Conservation (phyloP, 2,888 invertebrate genomes). For the Scaptomyza cyrtandrae region DNA sequence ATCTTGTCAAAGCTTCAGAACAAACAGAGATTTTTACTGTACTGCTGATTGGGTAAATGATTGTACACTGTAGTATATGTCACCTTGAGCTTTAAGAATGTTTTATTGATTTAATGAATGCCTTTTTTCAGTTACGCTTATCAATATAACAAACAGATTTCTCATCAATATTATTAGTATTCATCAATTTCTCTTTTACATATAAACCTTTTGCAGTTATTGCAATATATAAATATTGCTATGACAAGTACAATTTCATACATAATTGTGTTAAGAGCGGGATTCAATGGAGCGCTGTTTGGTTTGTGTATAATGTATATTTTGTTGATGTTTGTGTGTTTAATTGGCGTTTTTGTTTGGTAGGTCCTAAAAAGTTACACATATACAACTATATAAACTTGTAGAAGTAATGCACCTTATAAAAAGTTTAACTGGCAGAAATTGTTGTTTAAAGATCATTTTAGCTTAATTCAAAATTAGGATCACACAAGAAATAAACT, state of each 20-base stretch:
- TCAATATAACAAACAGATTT: slow-evolving; percentile 80
- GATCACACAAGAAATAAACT: slow-evolving; percentile 48
- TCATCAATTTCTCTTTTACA: slow-evolving; percentile 49
- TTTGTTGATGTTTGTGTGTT: slow-evolving; percentile 9
- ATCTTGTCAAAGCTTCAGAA: slow-evolving; percentile 53
- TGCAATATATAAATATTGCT: slow-evolving; percentile 72
- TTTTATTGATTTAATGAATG: slow-evolving; percentile 78
- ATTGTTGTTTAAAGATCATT: slow-evolving; percentile 51
- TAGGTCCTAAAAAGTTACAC: slow-evolving; percentile 50
- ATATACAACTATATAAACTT: slow-evolving; percentile 47
- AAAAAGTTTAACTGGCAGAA: slow-evolving; percentile 65
- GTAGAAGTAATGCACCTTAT: slow-evolving; percentile 67
- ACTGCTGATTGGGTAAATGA: not conserved
- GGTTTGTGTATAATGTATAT: slow-evolving; percentile 32
- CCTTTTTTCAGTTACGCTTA: slow-evolving; percentile 71
- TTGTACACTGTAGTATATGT: slow-evolving; percentile 8
- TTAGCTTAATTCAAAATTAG: slow-evolving; percentile 52
- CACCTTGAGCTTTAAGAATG: slow-evolving; percentile 71
- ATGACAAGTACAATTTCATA: slow-evolving; percentile 69
- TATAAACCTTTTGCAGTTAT: slow-evolving; percentile 63
- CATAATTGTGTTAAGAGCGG: slow-evolving; percentile 55
- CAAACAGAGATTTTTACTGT: slow-evolving; percentile 30
- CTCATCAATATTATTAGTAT: slow-evolving; percentile 65
- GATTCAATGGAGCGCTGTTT: slow-evolving; percentile 43
- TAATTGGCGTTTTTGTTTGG: slow-evolving; percentile 27